A percentile compares a stretch with the other conserved stretches of the same genome.
phyloP scores from a whole-genome alignment of 2,797 vertebrate genomes.

The Acipenser ruthenus region DNA sequence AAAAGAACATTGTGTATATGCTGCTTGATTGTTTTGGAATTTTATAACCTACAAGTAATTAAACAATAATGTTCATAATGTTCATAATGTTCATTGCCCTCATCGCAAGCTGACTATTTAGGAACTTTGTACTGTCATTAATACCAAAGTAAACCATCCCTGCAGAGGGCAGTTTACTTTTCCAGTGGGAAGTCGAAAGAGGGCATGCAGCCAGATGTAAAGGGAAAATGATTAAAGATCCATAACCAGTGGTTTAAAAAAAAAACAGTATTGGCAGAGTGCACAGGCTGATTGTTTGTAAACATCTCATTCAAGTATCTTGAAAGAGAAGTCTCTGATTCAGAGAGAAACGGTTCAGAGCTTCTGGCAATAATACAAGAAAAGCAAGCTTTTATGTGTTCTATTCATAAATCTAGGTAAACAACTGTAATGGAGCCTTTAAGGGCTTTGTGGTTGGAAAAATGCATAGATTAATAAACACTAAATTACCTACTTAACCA shows the following conservation, averaged over 20 bases:
- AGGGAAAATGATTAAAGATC: neutral
- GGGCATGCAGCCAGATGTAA: neutral
- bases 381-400: neutral
- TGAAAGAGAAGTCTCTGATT: neutral
- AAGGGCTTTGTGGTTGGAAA: no score
- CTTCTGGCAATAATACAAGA: conserved; percentile 1
- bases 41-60: conserved; percentile 1
- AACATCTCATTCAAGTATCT: neutral
- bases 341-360: neutral
- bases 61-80: neutral
- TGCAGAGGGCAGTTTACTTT: conserved; percentile 1
- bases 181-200: neutral
- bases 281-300: neutral
- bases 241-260: neutral
- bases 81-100: neutral
- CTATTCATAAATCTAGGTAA: neutral
- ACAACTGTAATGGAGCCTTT: neutral
- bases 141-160: conserved; percentile 2
- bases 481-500: no score
- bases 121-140: conserved; percentile 4
- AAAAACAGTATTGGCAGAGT: neutral
- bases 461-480: no score
- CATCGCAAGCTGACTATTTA: neutral
- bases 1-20: neutral
- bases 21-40: neutral